Evolutionary conservation across 2,113 vertebrate species (phyloP).

Genomic region (Psettodes erumei): DNA sequence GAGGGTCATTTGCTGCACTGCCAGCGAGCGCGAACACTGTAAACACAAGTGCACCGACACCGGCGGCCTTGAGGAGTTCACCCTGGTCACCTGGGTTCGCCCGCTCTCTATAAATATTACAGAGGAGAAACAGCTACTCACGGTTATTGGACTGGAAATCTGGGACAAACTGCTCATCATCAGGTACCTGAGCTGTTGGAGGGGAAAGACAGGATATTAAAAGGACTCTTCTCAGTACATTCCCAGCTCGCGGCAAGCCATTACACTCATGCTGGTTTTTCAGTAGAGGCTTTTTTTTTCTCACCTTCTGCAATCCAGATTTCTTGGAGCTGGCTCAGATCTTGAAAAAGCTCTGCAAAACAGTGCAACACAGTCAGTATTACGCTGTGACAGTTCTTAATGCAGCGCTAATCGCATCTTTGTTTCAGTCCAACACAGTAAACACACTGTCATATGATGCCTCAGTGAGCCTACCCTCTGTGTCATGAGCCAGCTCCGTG

Average conservation of each 20-base stretch:
- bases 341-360: slow-evolving; percentile 93
- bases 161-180: slow-evolving; percentile 97
- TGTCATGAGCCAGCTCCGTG: slow-evolving; percentile 94
- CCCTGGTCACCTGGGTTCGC: too few species aligned
- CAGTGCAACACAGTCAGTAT: too few species aligned
- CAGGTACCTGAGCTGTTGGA: slow-evolving; percentile 90
- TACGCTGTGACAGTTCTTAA: too few species aligned
- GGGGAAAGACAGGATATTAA: background rate
- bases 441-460: background rate
- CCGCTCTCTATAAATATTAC: slow-evolving; percentile 43
- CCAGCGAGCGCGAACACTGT: background rate
- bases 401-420: background rate
- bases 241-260: too few species aligned
- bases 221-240: background rate
- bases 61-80: background rate
- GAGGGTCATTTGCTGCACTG: background rate
- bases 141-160: slow-evolving; percentile 96
- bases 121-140: slow-evolving; percentile 83
- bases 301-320: slow-evolving; percentile 95
- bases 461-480: slow-evolving; percentile 85
- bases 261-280: background rate
- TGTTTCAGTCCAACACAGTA: background rate
- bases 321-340: slow-evolving; percentile 96
- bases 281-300: slow-evolving; percentile 10
- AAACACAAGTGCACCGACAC: slow-evolving; percentile 5